Percentiles rank a stretch among this genome's conserved stretches.
phyloP scores from a whole-genome alignment of 2,888 invertebrate species.

The Actias luna region DNA sequence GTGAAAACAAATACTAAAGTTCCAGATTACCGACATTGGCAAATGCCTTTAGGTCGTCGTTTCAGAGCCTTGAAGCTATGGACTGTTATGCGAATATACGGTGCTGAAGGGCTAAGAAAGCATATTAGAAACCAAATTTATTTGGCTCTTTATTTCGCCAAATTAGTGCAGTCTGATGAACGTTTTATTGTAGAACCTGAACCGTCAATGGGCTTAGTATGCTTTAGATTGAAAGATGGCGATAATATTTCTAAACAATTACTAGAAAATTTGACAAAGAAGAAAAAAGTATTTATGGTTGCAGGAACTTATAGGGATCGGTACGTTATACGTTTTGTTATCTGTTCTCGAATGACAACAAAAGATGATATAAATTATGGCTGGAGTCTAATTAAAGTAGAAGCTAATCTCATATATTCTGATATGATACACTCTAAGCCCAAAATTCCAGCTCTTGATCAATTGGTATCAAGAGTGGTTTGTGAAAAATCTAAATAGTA shows the following conservation, averaged over 20 bases:
- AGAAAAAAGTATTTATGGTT: constrained; percentile 91
- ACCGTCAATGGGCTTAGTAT: constrained; percentile 91
- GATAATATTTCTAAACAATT: constrained; percentile 86
- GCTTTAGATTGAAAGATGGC: constrained; percentile 91
- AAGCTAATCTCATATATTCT: constrained; percentile 64
- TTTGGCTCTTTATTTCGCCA: constrained; percentile 90
- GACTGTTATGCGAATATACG: constrained; percentile 93
- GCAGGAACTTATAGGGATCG: constrained; percentile 86
- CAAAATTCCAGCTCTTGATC: constrained; percentile 57
- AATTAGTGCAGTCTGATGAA: constrained; percentile 85
- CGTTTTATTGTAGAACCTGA: constrained; percentile 90
- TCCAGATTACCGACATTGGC: constrained; percentile 90
- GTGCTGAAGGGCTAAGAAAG: constrained; percentile 89
- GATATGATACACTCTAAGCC: constrained; percentile 51
- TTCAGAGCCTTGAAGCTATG: constrained; percentile 96
- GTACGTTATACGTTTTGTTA: constrained; percentile 89
- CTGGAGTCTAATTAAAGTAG: constrained; percentile 84
- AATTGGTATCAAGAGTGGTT: constrained; percentile 51
- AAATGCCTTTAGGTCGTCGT: constrained; percentile 92
- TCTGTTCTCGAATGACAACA: constrained; percentile 88
- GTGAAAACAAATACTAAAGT: constrained; percentile 82
- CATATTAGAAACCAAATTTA: constrained; percentile 88
- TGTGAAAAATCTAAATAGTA: constrained; percentile 66
- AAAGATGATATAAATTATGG: constrained; percentile 88
- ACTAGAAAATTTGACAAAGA: constrained; percentile 86